These are phyloP conservation scores for Acomys russatus DNA, from an alignment of 2,797 vertebrate species.

Conservation along the genomic window DNA sequence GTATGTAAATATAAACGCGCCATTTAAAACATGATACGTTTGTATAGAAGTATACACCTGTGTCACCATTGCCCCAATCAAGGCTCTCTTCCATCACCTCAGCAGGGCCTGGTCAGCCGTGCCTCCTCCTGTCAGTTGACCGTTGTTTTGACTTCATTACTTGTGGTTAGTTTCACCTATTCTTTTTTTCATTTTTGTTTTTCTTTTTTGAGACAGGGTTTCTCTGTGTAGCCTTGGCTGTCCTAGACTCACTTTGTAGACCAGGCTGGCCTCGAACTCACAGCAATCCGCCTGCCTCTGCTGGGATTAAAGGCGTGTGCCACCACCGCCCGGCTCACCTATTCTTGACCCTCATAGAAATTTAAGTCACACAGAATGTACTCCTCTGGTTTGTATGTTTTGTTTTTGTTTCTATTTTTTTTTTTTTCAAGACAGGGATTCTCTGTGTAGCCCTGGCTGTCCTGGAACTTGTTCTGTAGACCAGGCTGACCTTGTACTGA, in stretches of 20 bases:
- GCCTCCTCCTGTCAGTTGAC: background rate
- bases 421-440: background rate
- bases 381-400: background rate
- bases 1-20: background rate
- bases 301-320: no score
- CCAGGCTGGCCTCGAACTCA: no score
- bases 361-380: constrained; percentile 8
- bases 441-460: background rate
- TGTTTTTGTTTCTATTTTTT: background rate
- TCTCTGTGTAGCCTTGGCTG: no score
- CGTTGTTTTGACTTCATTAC: background rate
- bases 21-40: background rate
- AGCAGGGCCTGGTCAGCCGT: background rate
- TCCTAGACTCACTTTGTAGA: no score
- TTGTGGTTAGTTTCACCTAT: constrained; percentile 50
- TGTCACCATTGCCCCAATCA: background rate
- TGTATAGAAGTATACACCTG: background rate
- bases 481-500: background rate
- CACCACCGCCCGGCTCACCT: no score
- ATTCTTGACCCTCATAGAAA: constrained; percentile 18
- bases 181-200: background rate
- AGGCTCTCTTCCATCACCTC: constrained; percentile 1
- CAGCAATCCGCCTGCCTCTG: no score
- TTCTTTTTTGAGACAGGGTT: no score
- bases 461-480: background rate